Percentiles rank a stretch among this genome's conserved stretches.
These are phyloP conservation scores for Lochmaea capreae DNA, from an alignment of 2,888 invertebrate species.

Conservation along the genomic window DNA sequence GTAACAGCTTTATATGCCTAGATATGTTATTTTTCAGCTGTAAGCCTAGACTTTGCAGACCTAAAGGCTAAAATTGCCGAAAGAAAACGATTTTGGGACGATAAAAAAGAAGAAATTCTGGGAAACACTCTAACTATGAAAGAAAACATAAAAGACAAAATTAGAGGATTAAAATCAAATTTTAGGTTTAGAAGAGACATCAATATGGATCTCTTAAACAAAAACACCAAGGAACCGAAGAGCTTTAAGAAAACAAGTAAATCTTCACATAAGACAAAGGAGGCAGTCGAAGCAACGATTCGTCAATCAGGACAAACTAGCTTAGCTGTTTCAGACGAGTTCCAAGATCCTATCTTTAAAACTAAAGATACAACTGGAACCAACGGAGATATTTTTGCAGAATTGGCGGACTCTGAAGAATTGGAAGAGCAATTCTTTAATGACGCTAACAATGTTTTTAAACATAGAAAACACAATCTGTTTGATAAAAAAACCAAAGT, in stretches of 20 bases:
- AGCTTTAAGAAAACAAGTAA: constrained; percentile 36
- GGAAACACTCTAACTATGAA: constrained; percentile 36
- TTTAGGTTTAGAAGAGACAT: constrained; percentile 54
- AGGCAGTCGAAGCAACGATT: constrained; percentile 49
- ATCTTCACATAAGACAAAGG: constrained; percentile 35
- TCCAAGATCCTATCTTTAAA: constrained; percentile 40
- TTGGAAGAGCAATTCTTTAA: constrained; percentile 36
- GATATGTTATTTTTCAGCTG: constrained; percentile 19
- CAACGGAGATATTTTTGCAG: constrained; percentile 44
- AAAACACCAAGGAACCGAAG: constrained; percentile 42
- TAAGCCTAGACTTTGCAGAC: constrained; percentile 23
- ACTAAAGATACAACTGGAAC: constrained; percentile 13
- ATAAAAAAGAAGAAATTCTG: constrained; percentile 39
- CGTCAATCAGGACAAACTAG: constrained; percentile 48
- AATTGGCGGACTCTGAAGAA: constrained; percentile 45
- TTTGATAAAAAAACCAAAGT: constrained; percentile 40
- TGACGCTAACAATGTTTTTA: constrained; percentile 21
- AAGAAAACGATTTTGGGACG: constrained; percentile 37
- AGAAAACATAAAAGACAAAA: constrained; percentile 36
- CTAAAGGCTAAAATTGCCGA: constrained; percentile 39
- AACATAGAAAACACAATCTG: constrained; percentile 27
- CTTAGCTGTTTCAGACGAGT: constrained; percentile 47
- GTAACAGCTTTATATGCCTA: not conserved
- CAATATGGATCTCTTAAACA: constrained; percentile 57
- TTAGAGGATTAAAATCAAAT: constrained; percentile 36